Evolutionary conservation across 2,113 vertebrate species (phyloP), one percentile per base, ranked within the genome.

Genomic region (Laterallus jamaicensis): DNA sequence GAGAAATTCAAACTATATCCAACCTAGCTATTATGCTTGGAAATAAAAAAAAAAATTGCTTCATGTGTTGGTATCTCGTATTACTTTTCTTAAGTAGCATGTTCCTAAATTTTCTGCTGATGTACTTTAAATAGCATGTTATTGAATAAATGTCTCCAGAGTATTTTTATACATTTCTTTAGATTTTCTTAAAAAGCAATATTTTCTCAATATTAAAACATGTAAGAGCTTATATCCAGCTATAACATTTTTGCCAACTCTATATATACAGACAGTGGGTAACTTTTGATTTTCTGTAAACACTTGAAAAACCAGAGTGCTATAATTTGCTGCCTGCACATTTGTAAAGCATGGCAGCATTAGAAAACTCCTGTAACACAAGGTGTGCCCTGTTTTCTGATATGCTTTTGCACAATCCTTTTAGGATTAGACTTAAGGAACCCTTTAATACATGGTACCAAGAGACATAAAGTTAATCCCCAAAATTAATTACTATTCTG

Each of bases 201-300:
- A 49, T 91, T 78, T 95, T 91, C 22, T 92, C 56, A 73, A 12
- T 71, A 40, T 28, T 82, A 73, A 94, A 47, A 12, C 11, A 75
- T 8, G 70, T 68, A 56, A 90, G 94, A 94, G 2, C 9, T 94
- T 52, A 49, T 54, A 75, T 76, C 19, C 6, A 73, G 16, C 11
- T 75, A 47, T 21, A 82, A 63, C 16, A 11, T 80, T 54, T 42
- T 79, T 87, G 14, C 26, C n/a, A 75, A 77, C 10, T 79, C 9
- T n/a, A 40, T 84, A 44, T 31, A 79, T 47, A 24, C 35, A 71
- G 60, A 56, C 47, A 70, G 19, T 50, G 28, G 52, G 88, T 82
- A 92, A 84, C 15, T 96, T 96, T 55, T 82, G 16, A 92, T 84
- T 90, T 78, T 92, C 19, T 93, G 20, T n/a, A 78, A 95, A 62